Evolutionary conservation across 2,113 vertebrate genomes (phyloP).

Genomic region (Sarotherodon lohbergeri): DNA sequence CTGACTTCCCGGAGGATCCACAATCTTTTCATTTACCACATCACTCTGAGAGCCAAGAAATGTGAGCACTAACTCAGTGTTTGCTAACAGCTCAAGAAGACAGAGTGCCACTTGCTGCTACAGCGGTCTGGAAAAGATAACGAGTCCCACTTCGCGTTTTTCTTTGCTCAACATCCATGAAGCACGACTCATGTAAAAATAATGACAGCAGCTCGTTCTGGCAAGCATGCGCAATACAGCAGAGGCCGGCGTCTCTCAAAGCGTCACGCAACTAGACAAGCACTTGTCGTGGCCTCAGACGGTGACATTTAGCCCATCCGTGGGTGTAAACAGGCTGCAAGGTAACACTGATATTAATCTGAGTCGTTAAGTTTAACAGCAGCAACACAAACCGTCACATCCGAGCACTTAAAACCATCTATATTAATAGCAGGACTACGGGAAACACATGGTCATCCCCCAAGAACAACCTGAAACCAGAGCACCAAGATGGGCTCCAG

Average conservation of each 20-base stretch:
- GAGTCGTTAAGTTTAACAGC: not conserved
- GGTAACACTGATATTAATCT: not conserved
- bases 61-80: not conserved
- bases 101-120: slow-evolving; percentile 28
- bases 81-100: not conserved
- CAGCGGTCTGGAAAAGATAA: slow-evolving; percentile 7
- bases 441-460: not conserved
- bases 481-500: not conserved
- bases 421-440: not conserved
- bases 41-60: not conserved
- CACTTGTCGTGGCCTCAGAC: not conserved
- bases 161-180: not conserved
- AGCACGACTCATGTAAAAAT: not conserved
- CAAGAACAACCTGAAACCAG: not conserved
- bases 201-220: not conserved
- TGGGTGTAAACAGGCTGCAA: not conserved
- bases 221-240: not conserved
- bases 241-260: not conserved
- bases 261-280: not conserved
- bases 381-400: not conserved
- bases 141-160: not conserved
- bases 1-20: not conserved
- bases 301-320: not conserved
- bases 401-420: not conserved
- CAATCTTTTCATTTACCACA: not conserved